These are phyloP conservation scores for Amblyteles armatorius DNA, from an alignment of 2,888 invertebrate species.

Conservation along the genomic window DNA sequence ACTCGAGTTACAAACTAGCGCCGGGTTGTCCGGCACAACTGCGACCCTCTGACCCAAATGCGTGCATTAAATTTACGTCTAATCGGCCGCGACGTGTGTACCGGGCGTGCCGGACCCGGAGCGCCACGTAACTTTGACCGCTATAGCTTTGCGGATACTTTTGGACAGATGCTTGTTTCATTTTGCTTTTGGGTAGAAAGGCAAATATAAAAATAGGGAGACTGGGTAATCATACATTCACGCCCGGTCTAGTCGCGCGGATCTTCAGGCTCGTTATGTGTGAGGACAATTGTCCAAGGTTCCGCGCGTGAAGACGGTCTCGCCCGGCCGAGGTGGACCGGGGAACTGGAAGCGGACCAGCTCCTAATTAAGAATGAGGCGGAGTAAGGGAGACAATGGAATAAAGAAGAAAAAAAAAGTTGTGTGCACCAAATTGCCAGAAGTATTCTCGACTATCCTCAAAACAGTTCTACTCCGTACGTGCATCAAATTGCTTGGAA, in stretches of 20 bases:
- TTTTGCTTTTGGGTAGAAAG: background rate
- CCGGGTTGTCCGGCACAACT: constrained; percentile 52
- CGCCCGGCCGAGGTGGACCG: background rate
- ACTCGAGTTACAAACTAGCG: background rate
- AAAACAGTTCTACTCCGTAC: constrained; percentile 11
- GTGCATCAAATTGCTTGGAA: background rate
- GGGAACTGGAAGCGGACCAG: background rate
- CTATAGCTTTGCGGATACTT: constrained; percentile 25
- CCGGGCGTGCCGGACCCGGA: background rate
- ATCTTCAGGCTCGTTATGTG: constrained; percentile 1
- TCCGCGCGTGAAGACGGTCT: background rate
- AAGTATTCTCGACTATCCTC: constrained; percentile 25
- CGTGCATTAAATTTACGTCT: constrained; percentile 62
- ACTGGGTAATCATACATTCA: background rate
- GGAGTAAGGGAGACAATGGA: constrained; percentile 18
- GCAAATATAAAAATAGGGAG: background rate
- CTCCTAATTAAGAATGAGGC: constrained; percentile 38
- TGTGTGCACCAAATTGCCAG: constrained; percentile 6
- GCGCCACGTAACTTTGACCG: background rate
- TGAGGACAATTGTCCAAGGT: constrained; percentile 11
- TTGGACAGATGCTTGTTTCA: background rate
- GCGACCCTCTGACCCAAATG: constrained; percentile 61
- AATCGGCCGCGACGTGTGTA: background rate
- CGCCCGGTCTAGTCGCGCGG: constrained; percentile 4
- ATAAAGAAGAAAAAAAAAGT: background rate